Evolutionary conservation across 2,113 vertebrate species (phyloP).

Genomic region (Cromileptes altivelis): DNA sequence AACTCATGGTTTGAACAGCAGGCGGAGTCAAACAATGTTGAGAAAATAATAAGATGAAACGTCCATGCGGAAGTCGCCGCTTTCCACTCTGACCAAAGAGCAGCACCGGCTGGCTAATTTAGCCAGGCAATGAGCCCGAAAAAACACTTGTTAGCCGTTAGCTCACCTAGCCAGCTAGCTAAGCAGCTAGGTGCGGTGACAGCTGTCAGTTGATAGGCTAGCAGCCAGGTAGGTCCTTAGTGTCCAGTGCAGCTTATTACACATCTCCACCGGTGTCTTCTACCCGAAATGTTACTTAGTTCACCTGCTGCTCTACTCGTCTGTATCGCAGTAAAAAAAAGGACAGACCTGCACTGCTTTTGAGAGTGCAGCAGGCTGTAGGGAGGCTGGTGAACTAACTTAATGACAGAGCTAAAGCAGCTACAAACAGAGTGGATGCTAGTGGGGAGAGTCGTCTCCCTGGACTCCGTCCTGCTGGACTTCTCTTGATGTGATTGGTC

Average conservation of each 20-base stretch:
- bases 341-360: background rate
- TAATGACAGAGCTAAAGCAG: slow-evolving; percentile 58
- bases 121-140: slow-evolving; percentile 16
- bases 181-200: slow-evolving; percentile 70
- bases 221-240: slow-evolving; percentile 55
- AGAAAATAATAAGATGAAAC: background rate
- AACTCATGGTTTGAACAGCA: slow-evolving; percentile 52
- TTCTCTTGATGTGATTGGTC: slow-evolving; percentile 62
- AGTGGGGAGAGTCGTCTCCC: slow-evolving; percentile 8
- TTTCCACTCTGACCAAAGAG: slow-evolving; percentile 17
- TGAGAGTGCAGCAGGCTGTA: slow-evolving; percentile 16
- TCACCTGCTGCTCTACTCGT: background rate
- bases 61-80: slow-evolving; percentile 22
- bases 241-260: slow-evolving; percentile 57
- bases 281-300: background rate
- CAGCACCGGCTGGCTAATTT: slow-evolving; percentile 12
- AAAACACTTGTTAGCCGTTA: slow-evolving; percentile 57
- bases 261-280: slow-evolving; percentile 53
- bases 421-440: slow-evolving; percentile 55
- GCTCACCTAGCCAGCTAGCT: slow-evolving; percentile 67
- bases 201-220: slow-evolving; percentile 72
- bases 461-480: slow-evolving; percentile 15
- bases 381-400: slow-evolving; percentile 26
- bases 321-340: background rate
- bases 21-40: slow-evolving; percentile 6